A percentile compares a stretch with the other conserved stretches of the same genome.
phyloP scores from a whole-genome alignment of 1,140 invertebrate genomes.

The Tetragonula clypearis region DNA sequence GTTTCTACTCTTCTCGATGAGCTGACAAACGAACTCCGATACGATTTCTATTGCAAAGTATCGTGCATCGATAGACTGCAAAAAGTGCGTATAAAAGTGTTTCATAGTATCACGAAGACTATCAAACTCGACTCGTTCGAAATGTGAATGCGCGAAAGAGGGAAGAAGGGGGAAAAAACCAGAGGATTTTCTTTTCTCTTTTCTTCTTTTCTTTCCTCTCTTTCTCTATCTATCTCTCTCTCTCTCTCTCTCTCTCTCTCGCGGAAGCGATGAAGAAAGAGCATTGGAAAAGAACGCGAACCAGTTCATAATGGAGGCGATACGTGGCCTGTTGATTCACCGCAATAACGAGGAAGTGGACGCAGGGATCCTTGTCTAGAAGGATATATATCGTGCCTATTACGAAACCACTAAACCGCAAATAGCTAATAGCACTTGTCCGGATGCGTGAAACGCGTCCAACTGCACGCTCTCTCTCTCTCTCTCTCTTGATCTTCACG shows the following conservation, averaged over 20 bases:
- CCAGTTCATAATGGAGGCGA: slow-evolving; percentile 28
- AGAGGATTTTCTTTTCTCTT: not conserved
- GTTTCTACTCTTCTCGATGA: too few species aligned
- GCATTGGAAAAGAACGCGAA: slow-evolving; percentile 25
- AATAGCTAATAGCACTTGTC: slow-evolving; percentile 59
- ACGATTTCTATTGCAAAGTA: too few species aligned
- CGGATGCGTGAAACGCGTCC: slow-evolving; percentile 21
- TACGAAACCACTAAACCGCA: slow-evolving; percentile 66
- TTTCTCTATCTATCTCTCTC: not conserved
- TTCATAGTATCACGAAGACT: too few species aligned
- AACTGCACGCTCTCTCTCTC: not conserved
- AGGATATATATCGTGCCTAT: slow-evolving; percentile 58
- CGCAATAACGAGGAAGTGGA: slow-evolving; percentile 66
- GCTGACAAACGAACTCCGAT: too few species aligned
- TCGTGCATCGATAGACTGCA: too few species aligned
- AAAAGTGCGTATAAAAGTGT: too few species aligned
- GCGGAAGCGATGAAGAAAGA: slow-evolving; percentile 10
- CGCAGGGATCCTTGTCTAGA: slow-evolving; percentile 51
- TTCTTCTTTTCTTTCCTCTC: not conserved
- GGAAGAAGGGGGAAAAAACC: not conserved
- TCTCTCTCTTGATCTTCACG: not conserved
- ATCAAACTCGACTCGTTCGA: not conserved
- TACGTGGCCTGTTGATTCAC: slow-evolving; percentile 61
- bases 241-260: not conserved
- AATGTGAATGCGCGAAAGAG: not conserved